These are phyloP conservation scores for Hippocampus abdominalis DNA, from an alignment of 2,113 vertebrate genomes.

Conservation along the genomic window DNA sequence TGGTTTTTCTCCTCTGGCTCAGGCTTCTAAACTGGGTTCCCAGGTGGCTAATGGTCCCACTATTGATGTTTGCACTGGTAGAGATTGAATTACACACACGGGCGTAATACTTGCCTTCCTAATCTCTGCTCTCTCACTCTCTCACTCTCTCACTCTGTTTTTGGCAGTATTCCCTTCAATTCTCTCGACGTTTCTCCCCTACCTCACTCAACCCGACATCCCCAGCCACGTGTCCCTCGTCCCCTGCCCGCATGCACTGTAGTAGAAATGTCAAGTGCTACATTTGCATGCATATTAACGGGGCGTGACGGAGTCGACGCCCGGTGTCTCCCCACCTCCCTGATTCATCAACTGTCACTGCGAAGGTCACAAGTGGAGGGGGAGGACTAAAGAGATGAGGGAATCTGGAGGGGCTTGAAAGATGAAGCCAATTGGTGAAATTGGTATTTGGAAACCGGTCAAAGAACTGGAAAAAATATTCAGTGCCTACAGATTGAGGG, in stretches of 20 bases:
- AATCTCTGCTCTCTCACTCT: constrained; percentile 28
- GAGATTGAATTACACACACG: constrained; percentile 49
- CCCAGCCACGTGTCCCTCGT: constrained; percentile 24
- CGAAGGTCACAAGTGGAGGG: constrained; percentile 67
- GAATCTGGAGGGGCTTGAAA: constrained; percentile 2
- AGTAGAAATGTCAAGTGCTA: constrained; percentile 77
- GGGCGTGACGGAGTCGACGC: constrained; percentile 63
- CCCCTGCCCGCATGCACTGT: constrained; percentile 29
- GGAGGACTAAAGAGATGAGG: constrained; percentile 12
- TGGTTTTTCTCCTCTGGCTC: constrained; percentile 39
- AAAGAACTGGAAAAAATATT: background rate
- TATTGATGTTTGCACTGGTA: constrained; percentile 52
- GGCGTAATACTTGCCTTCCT: constrained; percentile 42
- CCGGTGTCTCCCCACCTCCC: constrained; percentile 61
- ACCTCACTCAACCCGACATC: constrained; percentile 14
- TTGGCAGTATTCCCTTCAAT: constrained; percentile 27
- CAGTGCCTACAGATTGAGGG: constrained; percentile 12
- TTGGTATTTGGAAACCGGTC: constrained; percentile 11
- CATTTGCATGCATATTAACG: constrained; percentile 80
- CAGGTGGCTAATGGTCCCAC: constrained; percentile 58
- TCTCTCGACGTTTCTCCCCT: constrained; percentile 10
- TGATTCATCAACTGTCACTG: constrained; percentile 75
- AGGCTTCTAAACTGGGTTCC: constrained; percentile 39
- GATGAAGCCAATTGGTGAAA: constrained; percentile 12
- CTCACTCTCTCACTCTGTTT: constrained; percentile 26